Evolutionary conservation across 2,888 invertebrate species (phyloP).

Genomic region (Drepana falcataria): DNA sequence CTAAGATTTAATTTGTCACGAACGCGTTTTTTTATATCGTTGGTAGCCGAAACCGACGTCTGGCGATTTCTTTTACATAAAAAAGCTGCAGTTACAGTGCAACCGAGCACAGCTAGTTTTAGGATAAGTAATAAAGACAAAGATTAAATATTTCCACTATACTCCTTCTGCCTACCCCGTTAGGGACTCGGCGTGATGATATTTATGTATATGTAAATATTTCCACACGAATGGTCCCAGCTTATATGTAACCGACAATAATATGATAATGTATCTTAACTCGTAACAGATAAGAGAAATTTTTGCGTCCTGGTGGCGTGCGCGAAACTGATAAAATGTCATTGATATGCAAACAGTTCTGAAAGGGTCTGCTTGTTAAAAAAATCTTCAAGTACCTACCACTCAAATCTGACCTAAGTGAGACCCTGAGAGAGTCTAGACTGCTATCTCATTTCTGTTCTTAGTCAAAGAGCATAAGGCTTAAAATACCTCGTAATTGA

Average conservation of each 20-base stretch:
- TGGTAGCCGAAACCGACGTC: no score
- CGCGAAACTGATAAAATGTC: conserved; percentile 7
- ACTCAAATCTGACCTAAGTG: not conserved
- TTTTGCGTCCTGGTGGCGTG: conserved; percentile 12
- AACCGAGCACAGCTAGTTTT: no score
- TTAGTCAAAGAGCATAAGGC: not conserved
- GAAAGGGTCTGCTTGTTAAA: not conserved
- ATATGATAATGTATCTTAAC: conserved; percentile 12
- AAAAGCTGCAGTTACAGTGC: no score
- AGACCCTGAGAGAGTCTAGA: not conserved
- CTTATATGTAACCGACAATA: not conserved
- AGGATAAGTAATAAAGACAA: no score
- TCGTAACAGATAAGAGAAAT: conserved; percentile 9
- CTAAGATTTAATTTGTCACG: no score
- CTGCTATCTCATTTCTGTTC: not conserved
- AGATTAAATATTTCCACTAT: no score
- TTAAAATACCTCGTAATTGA: not conserved
- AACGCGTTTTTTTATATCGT: no score
- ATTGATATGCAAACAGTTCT: not conserved
- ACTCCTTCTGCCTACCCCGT: no score
- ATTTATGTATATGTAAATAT: not conserved
- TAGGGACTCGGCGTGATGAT: no score
- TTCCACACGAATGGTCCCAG: not conserved
- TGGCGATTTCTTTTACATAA: no score
- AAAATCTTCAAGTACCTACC: not conserved